Evolutionary conservation across 2,113 vertebrate genomes (phyloP), one percentile per base, ranked within the genome.

Genomic region (Grammomys surdaster): DNA sequence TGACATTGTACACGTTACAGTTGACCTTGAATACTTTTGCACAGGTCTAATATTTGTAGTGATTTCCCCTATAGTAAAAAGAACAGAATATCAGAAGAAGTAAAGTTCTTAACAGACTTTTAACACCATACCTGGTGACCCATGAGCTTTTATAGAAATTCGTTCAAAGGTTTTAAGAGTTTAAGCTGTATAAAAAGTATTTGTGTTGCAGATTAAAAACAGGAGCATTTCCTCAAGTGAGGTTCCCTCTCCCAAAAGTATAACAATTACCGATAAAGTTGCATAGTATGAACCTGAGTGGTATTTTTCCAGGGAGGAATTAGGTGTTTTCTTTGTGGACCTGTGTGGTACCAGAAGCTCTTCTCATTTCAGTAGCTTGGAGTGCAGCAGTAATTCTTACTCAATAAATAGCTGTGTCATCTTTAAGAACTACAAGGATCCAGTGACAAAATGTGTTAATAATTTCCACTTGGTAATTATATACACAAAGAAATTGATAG

Each of bases 351-450:
- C 92, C 81, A 92, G 46, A 90, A 94, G 19, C 77, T 93, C 76
- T 95, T 97, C 97, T 89, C 97, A 96, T 98, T 97, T 96, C 94
- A 97, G 91, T 97, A 97, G 97, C 91, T 54, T 97, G 89, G 94
- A 97, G 96, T 97, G 97, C 98, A 97, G 96, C 96, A 88, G 73
- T 95, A 97, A 97, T 98, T 96, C 87, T 85, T 67, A 12, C 36
- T 43, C 85, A 63, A 0, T 95, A 72, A 95, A 92, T 94, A 96
- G 95, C 91, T 8, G 1, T 93, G 70, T 98, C 97, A 97, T 97
- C 96, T 97, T 91, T 54, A 20, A 58, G 67, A 95, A 93, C 96
- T 97, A 94, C 96, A 98, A 97, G 98, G 97, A 96, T 93, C 92
- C 31, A 93, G 92, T 94, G 96, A 95, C n/a, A 84, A n/a, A 70